These are phyloP conservation scores for Rhagoletis pomonella DNA, from an alignment of 1,140 invertebrate species.

Conservation along the genomic window DNA sequence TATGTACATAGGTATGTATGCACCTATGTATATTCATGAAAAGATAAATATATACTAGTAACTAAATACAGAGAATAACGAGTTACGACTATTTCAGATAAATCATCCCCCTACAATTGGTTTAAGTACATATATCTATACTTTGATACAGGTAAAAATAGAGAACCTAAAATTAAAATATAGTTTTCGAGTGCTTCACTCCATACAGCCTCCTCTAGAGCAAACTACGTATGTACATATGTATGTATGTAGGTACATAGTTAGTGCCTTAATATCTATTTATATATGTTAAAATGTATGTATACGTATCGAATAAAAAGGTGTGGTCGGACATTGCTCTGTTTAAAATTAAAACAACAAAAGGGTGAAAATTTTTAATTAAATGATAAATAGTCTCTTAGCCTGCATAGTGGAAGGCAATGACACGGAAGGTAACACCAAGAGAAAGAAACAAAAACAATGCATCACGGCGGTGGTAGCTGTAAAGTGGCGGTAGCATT, in stretches of 20 bases:
- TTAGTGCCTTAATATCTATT: too few relatives aligned
- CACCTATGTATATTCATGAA: background rate
- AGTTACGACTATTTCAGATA: too few relatives aligned
- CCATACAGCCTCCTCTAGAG: background rate
- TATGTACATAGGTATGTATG: background rate
- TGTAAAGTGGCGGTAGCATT: constrained; percentile 22
- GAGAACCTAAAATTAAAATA: background rate
- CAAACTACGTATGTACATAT: background rate
- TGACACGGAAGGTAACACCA: constrained; percentile 9
- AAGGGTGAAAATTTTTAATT: constrained; percentile 52
- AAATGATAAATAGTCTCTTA: constrained; percentile 49
- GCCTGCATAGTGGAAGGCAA: background rate
- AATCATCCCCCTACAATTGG: too few relatives aligned
- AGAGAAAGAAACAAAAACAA: background rate
- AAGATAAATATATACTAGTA: background rate
- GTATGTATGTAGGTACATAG: background rate
- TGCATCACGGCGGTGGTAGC: background rate
- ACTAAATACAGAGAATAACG: background rate
- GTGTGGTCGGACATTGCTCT: constrained; percentile 20
- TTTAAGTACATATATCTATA: too few relatives aligned
- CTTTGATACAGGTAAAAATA: background rate
- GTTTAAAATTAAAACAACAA: constrained; percentile 8
- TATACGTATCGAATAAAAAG: constrained; percentile 19
- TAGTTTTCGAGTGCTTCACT: background rate
- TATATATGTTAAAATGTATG: too few relatives aligned